A percentile compares a stretch with the other conserved stretches of the same genome.
phyloP scores from a whole-genome alignment of 2,888 invertebrate genomes.

The Hylaea fasciaria region DNA sequence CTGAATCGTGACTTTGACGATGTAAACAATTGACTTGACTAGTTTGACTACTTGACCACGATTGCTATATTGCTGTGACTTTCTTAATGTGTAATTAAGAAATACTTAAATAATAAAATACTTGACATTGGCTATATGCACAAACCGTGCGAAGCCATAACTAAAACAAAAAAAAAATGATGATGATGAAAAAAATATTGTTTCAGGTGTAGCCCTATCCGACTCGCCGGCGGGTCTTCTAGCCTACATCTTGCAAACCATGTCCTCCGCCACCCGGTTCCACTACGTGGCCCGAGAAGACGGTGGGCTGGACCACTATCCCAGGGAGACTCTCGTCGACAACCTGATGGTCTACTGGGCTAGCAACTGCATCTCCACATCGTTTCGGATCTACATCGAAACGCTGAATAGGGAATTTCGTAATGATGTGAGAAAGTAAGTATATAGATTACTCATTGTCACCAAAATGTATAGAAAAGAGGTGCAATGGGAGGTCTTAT shows the following conservation, averaged over 20 bases:
- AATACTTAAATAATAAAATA: no score
- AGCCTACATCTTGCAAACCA: constrained; percentile 91
- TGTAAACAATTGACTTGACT: no score
- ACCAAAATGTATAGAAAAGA: no score
- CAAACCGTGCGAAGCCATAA: no score
- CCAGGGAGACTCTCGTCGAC: constrained; percentile 88
- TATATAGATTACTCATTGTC: neutral
- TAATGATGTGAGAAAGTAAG: constrained; percentile 63
- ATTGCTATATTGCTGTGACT: no score
- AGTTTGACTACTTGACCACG: no score
- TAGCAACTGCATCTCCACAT: constrained; percentile 87
- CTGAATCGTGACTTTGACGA: no score
- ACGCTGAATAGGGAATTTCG: constrained; percentile 47
- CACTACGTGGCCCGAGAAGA: constrained; percentile 62
- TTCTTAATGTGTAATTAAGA: no score
- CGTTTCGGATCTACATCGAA: constrained; percentile 86
- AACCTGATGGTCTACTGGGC: constrained; percentile 87
- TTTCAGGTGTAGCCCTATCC: constrained; percentile 86
- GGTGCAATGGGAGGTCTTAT: no score
- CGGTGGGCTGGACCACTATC: constrained; percentile 86
- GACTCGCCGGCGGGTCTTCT: constrained; percentile 91
- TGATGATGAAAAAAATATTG: no score
- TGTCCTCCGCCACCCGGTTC: constrained; percentile 87
- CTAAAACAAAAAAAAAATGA: no score
- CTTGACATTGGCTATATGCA: no score